Conservation (phyloP, 2,888 invertebrate genomes). For the Anticlea derivata region DNA sequence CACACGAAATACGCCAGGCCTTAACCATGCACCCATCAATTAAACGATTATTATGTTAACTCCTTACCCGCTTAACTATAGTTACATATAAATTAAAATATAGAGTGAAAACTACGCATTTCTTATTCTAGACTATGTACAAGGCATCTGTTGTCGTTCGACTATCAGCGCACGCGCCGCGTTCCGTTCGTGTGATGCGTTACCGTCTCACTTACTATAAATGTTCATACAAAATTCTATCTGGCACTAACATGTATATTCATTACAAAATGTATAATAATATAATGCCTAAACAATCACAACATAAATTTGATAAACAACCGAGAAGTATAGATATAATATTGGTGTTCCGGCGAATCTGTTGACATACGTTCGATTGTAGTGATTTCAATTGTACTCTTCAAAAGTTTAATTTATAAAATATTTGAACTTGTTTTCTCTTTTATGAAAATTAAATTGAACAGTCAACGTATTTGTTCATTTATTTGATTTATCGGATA, state of each 20-base stretch:
- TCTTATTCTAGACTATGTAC: slow-evolving; percentile 77
- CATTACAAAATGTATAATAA: slow-evolving; percentile 83
- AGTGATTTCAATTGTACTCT: slow-evolving; percentile 51
- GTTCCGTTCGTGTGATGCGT: slow-evolving; percentile 38
- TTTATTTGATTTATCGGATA: slow-evolving; percentile 20
- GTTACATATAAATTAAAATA: slow-evolving; percentile 81
- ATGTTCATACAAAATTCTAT: slow-evolving; percentile 80
- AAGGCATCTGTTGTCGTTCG: slow-evolving; percentile 71
- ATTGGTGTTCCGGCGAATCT: slow-evolving; percentile 64
- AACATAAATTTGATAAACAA: slow-evolving; percentile 82
- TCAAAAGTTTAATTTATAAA: slow-evolving; percentile 52
- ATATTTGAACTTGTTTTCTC: slow-evolving; percentile 54
- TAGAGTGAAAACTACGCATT: slow-evolving; percentile 80
- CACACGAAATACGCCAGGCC: slow-evolving; percentile 54
- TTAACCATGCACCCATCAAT: slow-evolving; percentile 47
- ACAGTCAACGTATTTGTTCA: slow-evolving; percentile 38
- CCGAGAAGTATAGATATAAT: slow-evolving; percentile 67
- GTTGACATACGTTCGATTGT: slow-evolving; percentile 47
- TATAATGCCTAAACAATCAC: slow-evolving; percentile 78
- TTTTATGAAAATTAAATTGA: slow-evolving; percentile 34
- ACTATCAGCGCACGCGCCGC: slow-evolving; percentile 42
- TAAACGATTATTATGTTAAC: slow-evolving; percentile 63
- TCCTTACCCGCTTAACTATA: slow-evolving; percentile 72
- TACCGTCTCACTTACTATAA: slow-evolving; percentile 53
- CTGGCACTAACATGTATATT: slow-evolving; percentile 83